phyloP scores from a whole-genome alignment of 2,797 vertebrate species.

The Rhinella marina region DNA sequence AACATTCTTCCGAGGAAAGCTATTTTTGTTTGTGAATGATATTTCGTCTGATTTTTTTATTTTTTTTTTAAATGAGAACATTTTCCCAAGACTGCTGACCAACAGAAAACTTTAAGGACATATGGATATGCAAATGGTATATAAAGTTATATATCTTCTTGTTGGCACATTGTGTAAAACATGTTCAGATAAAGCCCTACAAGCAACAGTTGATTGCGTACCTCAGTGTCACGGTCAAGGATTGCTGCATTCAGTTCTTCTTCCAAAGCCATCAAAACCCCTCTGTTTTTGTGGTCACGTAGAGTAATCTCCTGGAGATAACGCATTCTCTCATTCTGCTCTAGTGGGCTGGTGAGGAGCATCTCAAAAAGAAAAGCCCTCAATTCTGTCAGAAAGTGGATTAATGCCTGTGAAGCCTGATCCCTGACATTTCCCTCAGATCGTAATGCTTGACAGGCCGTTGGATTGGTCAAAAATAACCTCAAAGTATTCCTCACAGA shows the following conservation, averaged over 20 bases:
- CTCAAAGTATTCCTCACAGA: constrained; percentile 78
- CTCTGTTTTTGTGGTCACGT: constrained; percentile 64
- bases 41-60: no score
- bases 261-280: constrained; percentile 66
- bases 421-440: constrained; percentile 34
- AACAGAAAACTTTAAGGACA: no score
- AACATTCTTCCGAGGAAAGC: no score
- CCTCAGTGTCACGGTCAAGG: constrained; percentile 71
- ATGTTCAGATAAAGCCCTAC: no score
- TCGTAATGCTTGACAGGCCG: constrained; percentile 65
- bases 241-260: constrained; percentile 62
- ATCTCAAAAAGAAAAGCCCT: constrained; percentile 73
- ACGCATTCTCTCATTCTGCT: constrained; percentile 71
- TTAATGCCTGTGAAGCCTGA: constrained; percentile 63
- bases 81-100: no score
- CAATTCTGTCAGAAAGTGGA: constrained; percentile 74
- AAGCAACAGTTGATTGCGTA: constrained; percentile 59
- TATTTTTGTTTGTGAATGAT: no score
- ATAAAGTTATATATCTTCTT: no score
- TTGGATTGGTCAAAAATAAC: constrained; percentile 67
- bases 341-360: constrained; percentile 72
- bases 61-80: no score
- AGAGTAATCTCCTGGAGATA: constrained; percentile 66
- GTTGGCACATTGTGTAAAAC: no score
- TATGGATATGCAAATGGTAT: no score